Evolutionary conservation across 2,888 invertebrate genomes (phyloP).

Genomic region (Eupithecia centaureata): DNA sequence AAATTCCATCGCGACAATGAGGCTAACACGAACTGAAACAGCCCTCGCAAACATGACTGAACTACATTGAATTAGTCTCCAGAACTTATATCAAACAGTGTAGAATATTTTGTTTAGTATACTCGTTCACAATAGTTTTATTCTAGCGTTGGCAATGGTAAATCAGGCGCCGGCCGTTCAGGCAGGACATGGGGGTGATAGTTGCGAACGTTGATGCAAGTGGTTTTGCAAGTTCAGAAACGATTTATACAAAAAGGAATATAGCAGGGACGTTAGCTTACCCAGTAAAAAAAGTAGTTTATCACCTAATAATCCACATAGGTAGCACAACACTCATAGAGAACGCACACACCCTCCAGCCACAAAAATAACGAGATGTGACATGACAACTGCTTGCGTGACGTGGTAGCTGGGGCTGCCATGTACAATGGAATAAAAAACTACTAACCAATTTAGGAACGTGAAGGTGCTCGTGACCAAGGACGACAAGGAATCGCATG

Average conservation of each 20-base stretch:
- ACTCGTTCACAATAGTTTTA: conserved; percentile 59
- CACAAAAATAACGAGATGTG: conserved; percentile 84
- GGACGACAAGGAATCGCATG: no score
- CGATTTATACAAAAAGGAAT: conserved; percentile 1
- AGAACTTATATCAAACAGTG: conserved; percentile 42
- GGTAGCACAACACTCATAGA: conserved; percentile 83
- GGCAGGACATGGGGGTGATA: conserved; percentile 53
- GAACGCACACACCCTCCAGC: conserved; percentile 84
- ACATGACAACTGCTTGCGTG: conserved; percentile 83
- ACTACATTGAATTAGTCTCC: conserved; percentile 42
- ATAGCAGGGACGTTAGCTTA: conserved; percentile 56
- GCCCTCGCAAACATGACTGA: conserved; percentile 54
- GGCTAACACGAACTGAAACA: conserved; percentile 64
- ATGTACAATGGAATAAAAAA: conserved; percentile 34
- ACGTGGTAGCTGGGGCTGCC: conserved; percentile 79
- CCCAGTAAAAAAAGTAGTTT: conserved; percentile 77
- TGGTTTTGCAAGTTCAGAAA: conserved; percentile 9
- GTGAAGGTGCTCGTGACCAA: no score
- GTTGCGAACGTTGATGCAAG: conserved; percentile 44
- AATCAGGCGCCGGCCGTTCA: conserved; percentile 70
- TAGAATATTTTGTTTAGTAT: conserved; percentile 45
- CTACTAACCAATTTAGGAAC: conserved; percentile 22
- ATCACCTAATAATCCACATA: conserved; percentile 84
- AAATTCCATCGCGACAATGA: conserved; percentile 55
- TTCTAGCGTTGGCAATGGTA: conserved; percentile 61